Evolutionary conservation across 2,113 vertebrate genomes (phyloP).

Genomic region (Etheostoma spectabile): DNA sequence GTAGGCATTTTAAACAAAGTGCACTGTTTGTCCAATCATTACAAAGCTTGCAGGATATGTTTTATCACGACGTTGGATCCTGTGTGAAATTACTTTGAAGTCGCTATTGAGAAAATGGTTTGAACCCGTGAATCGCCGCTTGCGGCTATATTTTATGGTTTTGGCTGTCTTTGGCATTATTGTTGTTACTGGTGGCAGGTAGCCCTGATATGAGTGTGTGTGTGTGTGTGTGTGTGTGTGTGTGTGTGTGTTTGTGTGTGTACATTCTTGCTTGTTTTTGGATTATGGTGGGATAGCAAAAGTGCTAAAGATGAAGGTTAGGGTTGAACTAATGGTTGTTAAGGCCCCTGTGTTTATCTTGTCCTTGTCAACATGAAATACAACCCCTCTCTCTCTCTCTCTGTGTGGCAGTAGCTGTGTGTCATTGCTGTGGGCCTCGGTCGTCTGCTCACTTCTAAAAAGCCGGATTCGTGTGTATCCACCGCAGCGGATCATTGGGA

Average conservation of each 20-base stretch:
- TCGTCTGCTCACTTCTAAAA: slow-evolving; percentile 73
- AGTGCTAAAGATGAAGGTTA: slow-evolving; percentile 70
- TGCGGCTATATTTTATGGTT: slow-evolving; percentile 9
- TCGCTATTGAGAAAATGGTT: no score
- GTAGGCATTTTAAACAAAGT: no score
- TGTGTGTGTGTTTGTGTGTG: slow-evolving; percentile 18
- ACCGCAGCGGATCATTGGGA: slow-evolving; percentile 80
- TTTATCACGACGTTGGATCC: no score
- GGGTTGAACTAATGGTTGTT: slow-evolving; percentile 74
- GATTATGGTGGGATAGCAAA: slow-evolving; percentile 49
- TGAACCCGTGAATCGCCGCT: no score
- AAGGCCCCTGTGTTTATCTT: slow-evolving; percentile 78
- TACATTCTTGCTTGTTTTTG: slow-evolving; percentile 33
- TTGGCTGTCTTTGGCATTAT: slow-evolving; percentile 22
- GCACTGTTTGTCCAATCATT: no score
- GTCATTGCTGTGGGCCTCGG: slow-evolving; percentile 71
- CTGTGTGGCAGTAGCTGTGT: slow-evolving; percentile 47
- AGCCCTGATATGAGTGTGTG: slow-evolving; percentile 20
- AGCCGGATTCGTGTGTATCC: slow-evolving; percentile 70
- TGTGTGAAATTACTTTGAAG: no score
- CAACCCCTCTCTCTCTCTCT: slow-evolving; percentile 48
- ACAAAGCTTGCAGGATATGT: no score
- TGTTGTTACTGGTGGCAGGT: slow-evolving; percentile 35
- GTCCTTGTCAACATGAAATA: slow-evolving; percentile 81
- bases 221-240: slow-evolving; percentile 12